Evolutionary conservation across 2,888 invertebrate genomes (phyloP).

Genomic region (Trachelus troglodyta): DNA sequence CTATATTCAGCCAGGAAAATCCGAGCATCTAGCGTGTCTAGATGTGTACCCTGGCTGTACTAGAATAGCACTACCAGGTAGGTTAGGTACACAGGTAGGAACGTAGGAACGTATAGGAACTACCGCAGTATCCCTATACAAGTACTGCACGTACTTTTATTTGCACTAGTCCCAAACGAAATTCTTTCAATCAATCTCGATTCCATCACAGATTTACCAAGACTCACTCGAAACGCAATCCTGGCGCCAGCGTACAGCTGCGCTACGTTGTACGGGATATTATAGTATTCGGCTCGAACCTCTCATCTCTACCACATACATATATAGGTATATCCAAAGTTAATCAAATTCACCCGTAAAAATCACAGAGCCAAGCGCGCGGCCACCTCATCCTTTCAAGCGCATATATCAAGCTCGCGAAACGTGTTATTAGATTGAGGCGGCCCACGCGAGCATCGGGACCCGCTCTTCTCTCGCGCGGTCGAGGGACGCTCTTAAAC

Average conservation of each 20-base stretch:
- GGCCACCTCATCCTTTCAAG: slow-evolving; percentile 10
- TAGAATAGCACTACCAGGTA: neutral
- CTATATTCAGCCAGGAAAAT: neutral
- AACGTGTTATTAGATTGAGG: slow-evolving; percentile 58
- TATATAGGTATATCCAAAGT: slow-evolving; percentile 9
- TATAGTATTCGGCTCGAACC: neutral
- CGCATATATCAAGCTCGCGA: slow-evolving; percentile 28
- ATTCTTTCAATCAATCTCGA: neutral
- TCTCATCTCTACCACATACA: neutral
- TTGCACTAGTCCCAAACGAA: neutral
- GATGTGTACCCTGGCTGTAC: neutral
- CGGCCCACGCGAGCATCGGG: slow-evolving; percentile 51
- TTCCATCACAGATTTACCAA: neutral
- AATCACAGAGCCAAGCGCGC: slow-evolving; percentile 15
- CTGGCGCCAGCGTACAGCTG: neutral
- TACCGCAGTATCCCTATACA: neutral
- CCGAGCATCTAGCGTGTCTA: neutral
- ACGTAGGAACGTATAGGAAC: neutral
- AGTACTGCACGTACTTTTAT: neutral
- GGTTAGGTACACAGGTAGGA: neutral
- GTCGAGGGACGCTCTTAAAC: slow-evolving; percentile 46
- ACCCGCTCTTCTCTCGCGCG: slow-evolving; percentile 29
- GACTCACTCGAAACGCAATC: neutral
- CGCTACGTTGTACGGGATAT: neutral
- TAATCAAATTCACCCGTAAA: slow-evolving; percentile 26